Percentiles rank a stretch among this genome's conserved stretches.
Evolutionary conservation across 1,140 invertebrate species (phyloP).

Genomic region (Hypothenemus hampei): DNA sequence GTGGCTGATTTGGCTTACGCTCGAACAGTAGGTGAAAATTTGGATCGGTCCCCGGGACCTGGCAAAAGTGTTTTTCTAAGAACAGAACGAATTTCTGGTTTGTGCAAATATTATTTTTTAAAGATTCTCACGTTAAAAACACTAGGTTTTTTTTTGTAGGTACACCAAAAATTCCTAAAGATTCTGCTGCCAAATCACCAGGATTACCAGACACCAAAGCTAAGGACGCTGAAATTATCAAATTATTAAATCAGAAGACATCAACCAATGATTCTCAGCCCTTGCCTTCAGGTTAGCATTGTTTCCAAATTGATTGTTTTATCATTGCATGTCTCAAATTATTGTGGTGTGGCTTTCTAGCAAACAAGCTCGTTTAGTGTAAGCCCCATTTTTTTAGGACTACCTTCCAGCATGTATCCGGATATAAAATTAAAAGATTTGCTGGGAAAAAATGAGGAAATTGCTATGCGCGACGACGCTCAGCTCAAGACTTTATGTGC

Average conservation of each 20-base stretch:
- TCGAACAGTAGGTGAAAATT: constrained; percentile 59
- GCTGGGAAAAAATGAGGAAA: constrained; percentile 35
- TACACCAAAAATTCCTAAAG: constrained; percentile 20
- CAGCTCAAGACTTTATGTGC: constrained; percentile 32
- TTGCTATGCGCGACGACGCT: constrained; percentile 35
- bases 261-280: constrained; percentile 26
- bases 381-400: constrained; percentile 15
- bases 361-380: no score
- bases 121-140: background rate
- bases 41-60: constrained; percentile 38
- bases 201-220: constrained; percentile 7
- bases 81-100: background rate
- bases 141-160: background rate
- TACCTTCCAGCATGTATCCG: constrained; percentile 38
- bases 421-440: constrained; percentile 41
- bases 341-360: background rate
- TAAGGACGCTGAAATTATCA: constrained; percentile 43
- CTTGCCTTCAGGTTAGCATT: constrained; percentile 28
- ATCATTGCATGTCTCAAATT: background rate
- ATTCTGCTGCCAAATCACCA: background rate
- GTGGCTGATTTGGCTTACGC: constrained; percentile 79
- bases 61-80: background rate
- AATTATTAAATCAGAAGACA: constrained; percentile 37
- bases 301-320: background rate
- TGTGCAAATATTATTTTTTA: background rate